These are phyloP conservation scores for Pediacus dermestoides DNA, from an alignment of 2,888 invertebrate species.

Conservation along the genomic window DNA sequence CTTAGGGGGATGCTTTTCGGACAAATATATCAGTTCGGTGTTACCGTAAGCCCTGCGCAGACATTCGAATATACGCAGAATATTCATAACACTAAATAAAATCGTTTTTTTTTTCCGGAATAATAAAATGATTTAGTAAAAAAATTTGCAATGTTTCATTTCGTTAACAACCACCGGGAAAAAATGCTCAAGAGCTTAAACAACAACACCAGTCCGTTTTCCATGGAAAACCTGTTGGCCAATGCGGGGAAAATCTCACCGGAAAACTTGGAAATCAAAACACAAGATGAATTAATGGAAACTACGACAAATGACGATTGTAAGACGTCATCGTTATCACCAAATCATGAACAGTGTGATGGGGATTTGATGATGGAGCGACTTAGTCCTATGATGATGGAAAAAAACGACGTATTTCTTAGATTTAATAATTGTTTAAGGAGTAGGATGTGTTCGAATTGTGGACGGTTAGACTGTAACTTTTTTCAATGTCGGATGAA, in stretches of 20 bases:
- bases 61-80: neutral
- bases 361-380: slow-evolving; percentile 38
- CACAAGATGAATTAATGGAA: slow-evolving; percentile 17
- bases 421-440: slow-evolving; percentile 45
- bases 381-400: slow-evolving; percentile 37
- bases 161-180: slow-evolving; percentile 39
- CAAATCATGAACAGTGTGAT: no score
- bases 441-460: slow-evolving; percentile 53
- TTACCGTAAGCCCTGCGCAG: slow-evolving; percentile 26
- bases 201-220: slow-evolving; percentile 46
- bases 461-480: slow-evolving; percentile 57
- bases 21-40: slow-evolving; percentile 39
- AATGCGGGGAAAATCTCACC: slow-evolving; percentile 44
- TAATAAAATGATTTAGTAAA: slow-evolving; percentile 4
- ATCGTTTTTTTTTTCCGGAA: neutral
- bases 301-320: slow-evolving; percentile 13
- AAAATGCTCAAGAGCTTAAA: slow-evolving; percentile 47
- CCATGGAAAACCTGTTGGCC: slow-evolving; percentile 47
- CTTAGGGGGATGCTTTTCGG: slow-evolving; percentile 39
- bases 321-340: slow-evolving; percentile 11
- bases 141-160: slow-evolving; percentile 40
- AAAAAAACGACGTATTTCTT: slow-evolving; percentile 40
- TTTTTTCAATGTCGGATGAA: slow-evolving; percentile 45
- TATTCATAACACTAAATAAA: slow-evolving; percentile 1
- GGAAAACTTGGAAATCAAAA: slow-evolving; percentile 34